These are phyloP conservation scores for Tetanocera ferruginea DNA, from an alignment of 2,888 invertebrate genomes.

Conservation along the genomic window DNA sequence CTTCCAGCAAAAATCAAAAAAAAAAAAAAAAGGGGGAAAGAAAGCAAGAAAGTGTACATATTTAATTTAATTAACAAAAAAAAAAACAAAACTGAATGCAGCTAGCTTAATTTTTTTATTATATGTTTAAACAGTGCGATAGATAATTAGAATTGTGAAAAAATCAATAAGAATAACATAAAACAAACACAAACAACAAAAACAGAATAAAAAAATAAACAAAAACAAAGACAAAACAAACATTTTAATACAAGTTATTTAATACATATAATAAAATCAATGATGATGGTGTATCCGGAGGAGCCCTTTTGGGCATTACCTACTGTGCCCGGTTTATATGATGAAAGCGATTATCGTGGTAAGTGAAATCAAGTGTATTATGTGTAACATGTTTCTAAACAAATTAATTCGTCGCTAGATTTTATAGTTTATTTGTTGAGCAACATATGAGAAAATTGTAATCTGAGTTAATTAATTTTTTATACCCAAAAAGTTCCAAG, in stretches of 20 bases:
- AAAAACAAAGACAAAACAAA: background rate
- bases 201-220: background rate
- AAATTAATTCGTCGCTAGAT: background rate
- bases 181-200: background rate
- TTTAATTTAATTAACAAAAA: background rate
- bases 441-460: too few relatives aligned
- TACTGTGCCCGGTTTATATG: slow-evolving; percentile 68
- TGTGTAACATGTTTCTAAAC: too few relatives aligned
- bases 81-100: too few relatives aligned
- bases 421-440: background rate
- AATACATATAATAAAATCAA: slow-evolving; percentile 41
- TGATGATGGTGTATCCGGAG: slow-evolving; percentile 70
- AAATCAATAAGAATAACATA: background rate
- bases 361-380: too few relatives aligned
- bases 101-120: too few relatives aligned
- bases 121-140: too few relatives aligned
- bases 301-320: slow-evolving; percentile 70
- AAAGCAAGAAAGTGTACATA: background rate
- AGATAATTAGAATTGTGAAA: background rate
- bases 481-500: too few relatives aligned
- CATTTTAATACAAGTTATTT: too few relatives aligned
- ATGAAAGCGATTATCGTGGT: slow-evolving; percentile 69
- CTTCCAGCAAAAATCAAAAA: background rate
- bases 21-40: background rate
- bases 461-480: too few relatives aligned